These are phyloP conservation scores for Drosophila imparisetae DNA, from an alignment of 2,888 invertebrate genomes.

Conservation along the genomic window DNA sequence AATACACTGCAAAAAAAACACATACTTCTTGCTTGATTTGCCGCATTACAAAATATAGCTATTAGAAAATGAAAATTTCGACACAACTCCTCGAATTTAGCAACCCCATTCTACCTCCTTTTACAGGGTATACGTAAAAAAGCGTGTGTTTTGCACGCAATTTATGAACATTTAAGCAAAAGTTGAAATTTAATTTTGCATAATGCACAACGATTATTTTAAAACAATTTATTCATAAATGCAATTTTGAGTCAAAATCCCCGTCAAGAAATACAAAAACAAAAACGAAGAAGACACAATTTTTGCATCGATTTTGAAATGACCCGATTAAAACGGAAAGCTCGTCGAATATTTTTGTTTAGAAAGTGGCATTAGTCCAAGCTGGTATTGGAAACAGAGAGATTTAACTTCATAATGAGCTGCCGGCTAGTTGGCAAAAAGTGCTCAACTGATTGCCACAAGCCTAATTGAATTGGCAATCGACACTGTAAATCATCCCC, in stretches of 20 bases:
- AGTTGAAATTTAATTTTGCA: not conserved
- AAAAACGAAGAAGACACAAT: not conserved
- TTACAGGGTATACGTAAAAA: constrained; percentile 24
- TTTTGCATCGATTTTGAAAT: constrained; percentile 3
- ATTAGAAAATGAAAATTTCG: not conserved
- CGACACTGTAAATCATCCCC: not conserved
- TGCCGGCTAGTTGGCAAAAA: not conserved
- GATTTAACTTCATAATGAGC: constrained; percentile 36
- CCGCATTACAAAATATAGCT: not conserved
- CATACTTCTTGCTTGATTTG: not conserved
- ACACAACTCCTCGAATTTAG: not conserved
- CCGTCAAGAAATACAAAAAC: not conserved
- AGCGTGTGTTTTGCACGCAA: constrained; percentile 4
- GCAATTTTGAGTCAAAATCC: constrained; percentile 3
- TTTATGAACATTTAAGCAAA: constrained; percentile 15
- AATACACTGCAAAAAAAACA: not conserved
- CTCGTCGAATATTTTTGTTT: constrained; percentile 16
- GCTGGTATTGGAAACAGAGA: constrained; percentile 19
- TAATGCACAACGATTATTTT: constrained; percentile 5
- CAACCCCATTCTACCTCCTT: not conserved
- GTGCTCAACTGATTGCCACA: constrained; percentile 8
- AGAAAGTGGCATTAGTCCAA: constrained; percentile 42
- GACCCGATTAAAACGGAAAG: constrained; percentile 29
- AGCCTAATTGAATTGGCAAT: not conserved
- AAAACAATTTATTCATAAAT: constrained; percentile 24